A percentile compares a stretch with the other conserved stretches of the same genome.
phyloP scores from a whole-genome alignment of 2,888 invertebrate genomes.

The Timandra comae region DNA sequence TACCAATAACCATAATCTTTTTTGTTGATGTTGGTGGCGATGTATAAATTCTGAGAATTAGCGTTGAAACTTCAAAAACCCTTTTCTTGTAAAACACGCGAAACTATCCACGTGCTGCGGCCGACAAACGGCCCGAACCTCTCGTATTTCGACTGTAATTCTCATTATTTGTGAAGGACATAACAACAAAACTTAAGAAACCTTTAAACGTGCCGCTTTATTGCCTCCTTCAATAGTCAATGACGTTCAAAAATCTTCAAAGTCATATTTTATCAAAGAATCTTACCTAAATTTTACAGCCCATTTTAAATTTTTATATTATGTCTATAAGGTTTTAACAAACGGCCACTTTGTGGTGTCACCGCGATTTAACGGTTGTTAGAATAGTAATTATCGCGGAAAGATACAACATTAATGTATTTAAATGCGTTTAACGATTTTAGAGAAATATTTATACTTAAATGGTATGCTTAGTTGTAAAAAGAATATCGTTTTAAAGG shows the following conservation, averaged over 20 bases:
- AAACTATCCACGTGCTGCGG: constrained; percentile 51
- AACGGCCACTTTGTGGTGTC: constrained; percentile 47
- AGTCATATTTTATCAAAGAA: constrained; percentile 56
- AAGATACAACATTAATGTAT: constrained; percentile 39
- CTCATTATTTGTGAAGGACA: constrained; percentile 50
- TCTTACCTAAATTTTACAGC: constrained; percentile 52
- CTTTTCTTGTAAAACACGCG: constrained; percentile 46
- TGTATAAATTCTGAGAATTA: constrained; percentile 43
- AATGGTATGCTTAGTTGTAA: constrained; percentile 6
- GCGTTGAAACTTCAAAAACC: constrained; percentile 32
- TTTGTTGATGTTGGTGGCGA: constrained; percentile 31
- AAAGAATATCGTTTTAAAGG: constrained; percentile 6
- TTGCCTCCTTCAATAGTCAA: constrained; percentile 37
- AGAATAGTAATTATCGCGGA: constrained; percentile 41
- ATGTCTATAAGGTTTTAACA: constrained; percentile 27
- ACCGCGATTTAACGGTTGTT: constrained; percentile 54
- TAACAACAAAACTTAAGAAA: constrained; percentile 56
- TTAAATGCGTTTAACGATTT: constrained; percentile 38
- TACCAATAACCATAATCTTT: constrained; percentile 30
- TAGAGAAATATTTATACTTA: constrained; percentile 25
- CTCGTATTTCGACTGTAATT: constrained; percentile 32
- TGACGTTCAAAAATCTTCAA: constrained; percentile 50
- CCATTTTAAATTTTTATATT: constrained; percentile 46
- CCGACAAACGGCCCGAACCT: constrained; percentile 45
- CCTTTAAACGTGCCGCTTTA: constrained; percentile 33